Percentiles rank a stretch among this genome's conserved stretches.
Evolutionary conservation across 2,113 vertebrate species (phyloP).

Genomic region (Tichodroma muraria): DNA sequence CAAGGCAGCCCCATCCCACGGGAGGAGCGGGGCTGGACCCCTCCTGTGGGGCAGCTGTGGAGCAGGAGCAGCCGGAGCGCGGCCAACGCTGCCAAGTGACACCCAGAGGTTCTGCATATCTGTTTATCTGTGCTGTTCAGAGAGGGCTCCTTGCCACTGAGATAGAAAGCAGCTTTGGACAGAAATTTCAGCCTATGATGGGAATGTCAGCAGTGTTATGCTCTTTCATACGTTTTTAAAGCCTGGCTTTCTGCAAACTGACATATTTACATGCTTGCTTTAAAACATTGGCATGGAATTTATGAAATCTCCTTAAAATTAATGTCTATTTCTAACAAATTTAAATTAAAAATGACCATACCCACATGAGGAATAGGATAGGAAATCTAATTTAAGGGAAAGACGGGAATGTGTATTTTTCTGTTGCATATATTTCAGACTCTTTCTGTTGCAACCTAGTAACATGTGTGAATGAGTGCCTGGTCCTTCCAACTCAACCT

Average conservation of each 20-base stretch:
- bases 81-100: background rate
- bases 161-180: conserved; percentile 48
- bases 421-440: conserved; percentile 17
- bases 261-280: conserved; percentile 54
- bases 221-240: conserved; percentile 4
- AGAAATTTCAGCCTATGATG: conserved; percentile 3
- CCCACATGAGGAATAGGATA: conserved; percentile 16
- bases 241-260: conserved; percentile 53
- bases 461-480: background rate
- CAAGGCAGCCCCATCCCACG: background rate
- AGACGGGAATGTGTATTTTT: conserved; percentile 1
- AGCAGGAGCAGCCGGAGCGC: background rate
- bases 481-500: background rate
- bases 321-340: conserved; percentile 50
- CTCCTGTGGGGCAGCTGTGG: background rate
- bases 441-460: conserved; percentile 12
- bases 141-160: background rate
- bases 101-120: background rate
- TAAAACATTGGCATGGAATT: conserved; percentile 27
- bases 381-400: conserved; percentile 46
- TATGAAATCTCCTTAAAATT: conserved; percentile 48
- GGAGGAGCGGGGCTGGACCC: background rate
- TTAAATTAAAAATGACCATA: conserved; percentile 47
- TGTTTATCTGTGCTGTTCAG: background rate
- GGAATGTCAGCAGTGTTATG: conserved; percentile 42